Evolutionary conservation across 2,797 vertebrate species (phyloP).

Genomic region (Podarcis siculus): DNA sequence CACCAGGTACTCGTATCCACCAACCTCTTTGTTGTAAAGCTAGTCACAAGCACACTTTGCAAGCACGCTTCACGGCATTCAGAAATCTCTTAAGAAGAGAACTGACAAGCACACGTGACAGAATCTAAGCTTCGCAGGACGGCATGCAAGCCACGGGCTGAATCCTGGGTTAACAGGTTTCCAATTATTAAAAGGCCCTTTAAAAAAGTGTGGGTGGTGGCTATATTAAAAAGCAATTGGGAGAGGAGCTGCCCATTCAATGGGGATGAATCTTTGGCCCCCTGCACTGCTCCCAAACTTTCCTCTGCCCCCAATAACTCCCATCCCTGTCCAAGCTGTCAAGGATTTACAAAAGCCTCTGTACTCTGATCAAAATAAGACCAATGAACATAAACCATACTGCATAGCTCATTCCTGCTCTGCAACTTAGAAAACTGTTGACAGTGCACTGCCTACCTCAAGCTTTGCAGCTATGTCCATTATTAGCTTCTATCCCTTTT

Average conservation of each 20-base stretch:
- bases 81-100: not conserved
- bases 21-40: conserved; percentile 16
- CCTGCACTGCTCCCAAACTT: not conserved
- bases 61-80: conserved; percentile 17
- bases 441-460: conserved; percentile 29
- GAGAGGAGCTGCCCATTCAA: not conserved
- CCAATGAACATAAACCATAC: not conserved
- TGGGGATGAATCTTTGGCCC: not conserved
- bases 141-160: not conserved
- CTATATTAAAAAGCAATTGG: not conserved
- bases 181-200: not conserved
- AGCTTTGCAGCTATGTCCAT: not conserved
- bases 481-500: not conserved
- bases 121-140: not conserved
- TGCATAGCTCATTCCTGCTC: not conserved
- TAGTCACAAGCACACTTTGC: conserved; percentile 21
- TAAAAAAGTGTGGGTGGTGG: not conserved
- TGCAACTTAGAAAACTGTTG: not conserved
- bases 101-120: not conserved
- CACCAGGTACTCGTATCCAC: conserved; percentile 34
- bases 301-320: not conserved
- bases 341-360: not conserved
- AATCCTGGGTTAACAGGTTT: not conserved
- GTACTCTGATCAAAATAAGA: not conserved
- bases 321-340: not conserved